Percentiles rank a stretch among this genome's conserved stretches.
These are phyloP conservation scores for Sebastes paucispinis DNA, from an alignment of 2,797 vertebrate genomes.

Conservation along the genomic window DNA sequence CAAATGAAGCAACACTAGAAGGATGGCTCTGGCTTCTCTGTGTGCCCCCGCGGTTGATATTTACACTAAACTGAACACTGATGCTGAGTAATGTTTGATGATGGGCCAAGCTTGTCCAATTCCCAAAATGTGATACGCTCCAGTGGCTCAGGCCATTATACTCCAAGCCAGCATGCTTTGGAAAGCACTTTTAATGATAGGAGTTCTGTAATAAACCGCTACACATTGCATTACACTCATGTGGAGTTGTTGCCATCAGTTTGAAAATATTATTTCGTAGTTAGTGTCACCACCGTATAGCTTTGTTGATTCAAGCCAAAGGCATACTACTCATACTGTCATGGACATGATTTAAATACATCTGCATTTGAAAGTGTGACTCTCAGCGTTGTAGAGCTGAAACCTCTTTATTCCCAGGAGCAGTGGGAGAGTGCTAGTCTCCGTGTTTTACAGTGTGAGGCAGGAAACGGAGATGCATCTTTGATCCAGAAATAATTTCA, in stretches of 20 bases:
- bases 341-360: not conserved
- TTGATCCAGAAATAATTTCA: constrained; percentile 54
- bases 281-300: not conserved
- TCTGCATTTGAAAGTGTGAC: constrained; percentile 6
- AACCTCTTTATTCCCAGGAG: not conserved
- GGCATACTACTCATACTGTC: not conserved
- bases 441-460: not conserved
- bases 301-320: constrained; percentile 3
- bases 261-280: constrained; percentile 19
- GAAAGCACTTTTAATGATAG: constrained; percentile 49
- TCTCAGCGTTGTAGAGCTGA: not conserved
- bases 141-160: constrained; percentile 52
- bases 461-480: not conserved
- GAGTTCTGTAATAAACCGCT: constrained; percentile 24
- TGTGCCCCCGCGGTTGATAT: constrained; percentile 42
- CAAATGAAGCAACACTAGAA: constrained; percentile 42
- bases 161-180: constrained; percentile 37
- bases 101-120: constrained; percentile 63
- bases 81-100: constrained; percentile 68
- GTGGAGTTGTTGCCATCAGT: constrained; percentile 5
- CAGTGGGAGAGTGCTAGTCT: not conserved
- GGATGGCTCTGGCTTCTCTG: constrained; percentile 29
- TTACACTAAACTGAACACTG: constrained; percentile 56
- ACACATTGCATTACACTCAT: constrained; percentile 2
- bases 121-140: constrained; percentile 56